A percentile compares a stretch with the other conserved stretches of the same genome.
These are phyloP conservation scores for Chirona hameri DNA, from an alignment of 2,888 invertebrate species.

Conservation along the genomic window DNA sequence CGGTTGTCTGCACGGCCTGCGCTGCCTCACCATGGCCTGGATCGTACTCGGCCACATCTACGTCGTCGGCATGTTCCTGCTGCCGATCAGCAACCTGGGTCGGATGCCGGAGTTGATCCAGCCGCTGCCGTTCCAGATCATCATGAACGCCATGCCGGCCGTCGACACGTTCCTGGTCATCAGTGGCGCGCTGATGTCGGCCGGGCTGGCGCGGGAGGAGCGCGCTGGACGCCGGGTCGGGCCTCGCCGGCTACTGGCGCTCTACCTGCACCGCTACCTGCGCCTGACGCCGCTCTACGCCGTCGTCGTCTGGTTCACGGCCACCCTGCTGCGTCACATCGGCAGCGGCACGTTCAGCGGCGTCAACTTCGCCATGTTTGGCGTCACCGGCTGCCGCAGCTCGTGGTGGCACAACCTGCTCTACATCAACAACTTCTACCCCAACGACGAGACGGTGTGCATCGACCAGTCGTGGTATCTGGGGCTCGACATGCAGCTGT, in stretches of 20 bases:
- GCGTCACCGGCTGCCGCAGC: slow-evolving; percentile 22
- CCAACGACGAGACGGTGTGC: neutral
- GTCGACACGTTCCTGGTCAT: neutral
- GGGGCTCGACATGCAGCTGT: neutral
- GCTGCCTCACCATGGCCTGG: neutral
- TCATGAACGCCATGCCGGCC: neutral
- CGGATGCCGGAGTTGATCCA: neutral
- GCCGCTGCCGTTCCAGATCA: neutral
- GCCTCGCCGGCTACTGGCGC: neutral
- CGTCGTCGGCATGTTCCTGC: neutral
- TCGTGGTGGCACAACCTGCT: slow-evolving; percentile 30
- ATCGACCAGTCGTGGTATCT: slow-evolving; percentile 11
- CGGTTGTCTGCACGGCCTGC: neutral
- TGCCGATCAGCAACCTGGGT: neutral
- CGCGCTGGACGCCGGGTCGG: neutral
- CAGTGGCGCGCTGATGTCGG: neutral
- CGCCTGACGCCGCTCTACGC: neutral
- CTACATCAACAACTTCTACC: slow-evolving; percentile 30
- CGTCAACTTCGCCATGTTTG: neutral
- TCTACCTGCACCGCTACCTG: neutral
- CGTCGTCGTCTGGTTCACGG: slow-evolving; percentile 2
- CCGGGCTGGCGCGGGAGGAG: neutral
- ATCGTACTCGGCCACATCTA: neutral
- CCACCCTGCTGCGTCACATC: neutral
- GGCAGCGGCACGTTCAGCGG: neutral